Evolutionary conservation across 2,888 invertebrate genomes (phyloP).

Genomic region (Copidosoma aretas): DNA sequence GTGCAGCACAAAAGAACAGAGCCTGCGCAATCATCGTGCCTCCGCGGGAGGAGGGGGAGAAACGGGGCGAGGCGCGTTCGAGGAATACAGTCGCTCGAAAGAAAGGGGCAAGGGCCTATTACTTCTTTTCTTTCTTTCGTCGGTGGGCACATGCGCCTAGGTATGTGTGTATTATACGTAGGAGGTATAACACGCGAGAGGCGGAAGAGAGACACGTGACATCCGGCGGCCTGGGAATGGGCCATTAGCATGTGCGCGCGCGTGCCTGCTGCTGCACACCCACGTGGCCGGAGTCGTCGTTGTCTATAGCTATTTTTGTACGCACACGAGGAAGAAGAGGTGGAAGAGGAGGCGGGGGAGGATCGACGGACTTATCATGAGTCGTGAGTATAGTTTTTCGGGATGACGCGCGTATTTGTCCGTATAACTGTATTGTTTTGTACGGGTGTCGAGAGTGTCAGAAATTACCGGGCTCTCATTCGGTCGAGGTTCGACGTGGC

Average conservation of each 20-base stretch:
- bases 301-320: neutral
- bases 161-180: neutral
- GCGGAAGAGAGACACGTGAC: constrained; percentile 1
- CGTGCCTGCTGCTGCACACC: neutral
- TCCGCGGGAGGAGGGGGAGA: neutral
- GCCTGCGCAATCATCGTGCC: neutral
- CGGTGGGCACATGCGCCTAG: no score
- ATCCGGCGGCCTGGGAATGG: constrained; percentile 8
- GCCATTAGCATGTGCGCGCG: neutral
- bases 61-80: neutral
- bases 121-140: no score
- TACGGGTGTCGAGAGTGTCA: neutral
- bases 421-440: neutral
- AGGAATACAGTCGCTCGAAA: neutral
- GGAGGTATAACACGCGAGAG: neutral
- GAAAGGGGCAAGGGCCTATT: neutral
- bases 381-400: neutral
- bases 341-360: neutral
- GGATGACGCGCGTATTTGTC: neutral
- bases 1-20: neutral
- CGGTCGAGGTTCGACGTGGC: no score
- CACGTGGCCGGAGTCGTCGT: neutral
- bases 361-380: neutral
- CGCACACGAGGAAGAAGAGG: no score
- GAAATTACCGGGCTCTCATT: no score